These are phyloP conservation scores for Dynastes hyllus DNA, from an alignment of 2,888 invertebrate genomes.

Conservation along the genomic window DNA sequence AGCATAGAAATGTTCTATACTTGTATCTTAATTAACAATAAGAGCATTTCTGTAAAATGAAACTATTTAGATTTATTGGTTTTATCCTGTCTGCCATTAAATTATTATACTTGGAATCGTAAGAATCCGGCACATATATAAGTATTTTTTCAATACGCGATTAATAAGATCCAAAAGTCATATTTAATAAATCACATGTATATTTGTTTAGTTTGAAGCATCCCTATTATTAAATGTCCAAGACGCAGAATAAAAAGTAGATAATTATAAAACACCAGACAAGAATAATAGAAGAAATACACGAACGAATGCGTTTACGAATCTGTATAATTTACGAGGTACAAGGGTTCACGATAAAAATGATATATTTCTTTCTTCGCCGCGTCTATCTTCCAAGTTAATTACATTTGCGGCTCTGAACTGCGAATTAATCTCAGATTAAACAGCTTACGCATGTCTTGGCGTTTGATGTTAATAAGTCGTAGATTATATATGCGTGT, in stretches of 20 bases:
- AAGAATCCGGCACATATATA: background rate
- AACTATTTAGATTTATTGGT: too few relatives aligned
- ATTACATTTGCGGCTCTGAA: constrained; percentile 25
- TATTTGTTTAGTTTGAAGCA: constrained; percentile 25
- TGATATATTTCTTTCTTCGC: constrained; percentile 39
- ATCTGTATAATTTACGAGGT: constrained; percentile 35
- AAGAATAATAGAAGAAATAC: constrained; percentile 22
- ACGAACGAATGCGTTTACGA: constrained; percentile 2
- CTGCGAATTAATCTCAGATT: constrained; percentile 43
- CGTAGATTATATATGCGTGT: constrained; percentile 25
- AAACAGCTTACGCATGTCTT: constrained; percentile 21
- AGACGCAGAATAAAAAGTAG: constrained; percentile 25
- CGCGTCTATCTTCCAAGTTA: constrained; percentile 19
- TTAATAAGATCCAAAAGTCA: constrained; percentile 22
- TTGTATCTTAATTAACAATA: too few relatives aligned
- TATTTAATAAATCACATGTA: constrained; percentile 24
- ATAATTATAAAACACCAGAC: constrained; percentile 32
- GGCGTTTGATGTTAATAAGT: constrained; percentile 38
- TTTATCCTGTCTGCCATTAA: too few relatives aligned
- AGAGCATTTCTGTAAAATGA: too few relatives aligned
- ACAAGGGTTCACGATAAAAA: constrained; percentile 25
- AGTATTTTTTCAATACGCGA: background rate
- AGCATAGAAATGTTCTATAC: too few relatives aligned
- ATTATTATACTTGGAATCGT: constrained; percentile 1
- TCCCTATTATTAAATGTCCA: constrained; percentile 25